phyloP scores from a whole-genome alignment of 2,888 invertebrate genomes.

The Salticus scenicus region DNA sequence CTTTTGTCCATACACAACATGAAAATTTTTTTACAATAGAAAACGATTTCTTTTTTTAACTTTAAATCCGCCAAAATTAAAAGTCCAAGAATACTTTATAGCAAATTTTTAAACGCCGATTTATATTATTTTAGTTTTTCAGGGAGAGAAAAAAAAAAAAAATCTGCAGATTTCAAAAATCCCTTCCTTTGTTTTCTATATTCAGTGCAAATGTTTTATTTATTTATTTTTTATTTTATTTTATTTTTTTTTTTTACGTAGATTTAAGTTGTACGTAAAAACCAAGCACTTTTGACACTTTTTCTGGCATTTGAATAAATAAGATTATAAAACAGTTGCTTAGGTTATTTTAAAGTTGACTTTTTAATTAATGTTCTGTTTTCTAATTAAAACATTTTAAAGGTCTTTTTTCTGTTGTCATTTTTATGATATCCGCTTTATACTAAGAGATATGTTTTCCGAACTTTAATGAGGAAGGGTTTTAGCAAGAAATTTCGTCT shows the following conservation, averaged over 20 bases:
- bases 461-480: background rate
- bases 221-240: background rate
- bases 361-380: background rate
- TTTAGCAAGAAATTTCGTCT: background rate
- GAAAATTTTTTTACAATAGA: too few relatives aligned
- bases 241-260: too few relatives aligned
- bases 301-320: background rate
- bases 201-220: background rate
- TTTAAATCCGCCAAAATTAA: too few relatives aligned
- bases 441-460: background rate
- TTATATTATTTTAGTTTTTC: too few relatives aligned
- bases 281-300: background rate
- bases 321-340: conserved; percentile 1
- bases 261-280: background rate
- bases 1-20: too few relatives aligned
- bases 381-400: background rate
- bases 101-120: too few relatives aligned
- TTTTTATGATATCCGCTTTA: background rate
- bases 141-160: too few relatives aligned
- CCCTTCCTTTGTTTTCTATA: background rate
- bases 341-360: background rate
- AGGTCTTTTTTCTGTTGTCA: background rate
- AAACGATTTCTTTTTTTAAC: too few relatives aligned
- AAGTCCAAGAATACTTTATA: too few relatives aligned
- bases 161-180: too few relatives aligned